Evolutionary conservation across 2,797 vertebrate species (phyloP).

Genomic region (Oophaga sylvatica): DNA sequence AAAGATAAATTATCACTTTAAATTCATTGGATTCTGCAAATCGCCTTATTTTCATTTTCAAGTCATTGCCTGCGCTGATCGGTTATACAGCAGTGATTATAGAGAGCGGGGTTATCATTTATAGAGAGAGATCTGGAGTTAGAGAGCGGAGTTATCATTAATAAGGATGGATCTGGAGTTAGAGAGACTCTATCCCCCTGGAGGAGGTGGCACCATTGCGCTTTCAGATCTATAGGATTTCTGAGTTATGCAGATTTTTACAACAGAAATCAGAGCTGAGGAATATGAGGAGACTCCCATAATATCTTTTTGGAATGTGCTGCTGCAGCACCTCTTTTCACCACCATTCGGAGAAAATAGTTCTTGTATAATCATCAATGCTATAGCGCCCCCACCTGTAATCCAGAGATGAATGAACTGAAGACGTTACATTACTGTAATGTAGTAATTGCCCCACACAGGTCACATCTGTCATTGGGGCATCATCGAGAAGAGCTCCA

Average conservation of each 20-base stretch:
- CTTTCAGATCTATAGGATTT: background rate
- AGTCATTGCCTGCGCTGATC: background rate
- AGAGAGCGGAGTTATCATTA: background rate
- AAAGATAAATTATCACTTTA: slow-evolving; percentile 25
- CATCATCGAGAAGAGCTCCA: background rate
- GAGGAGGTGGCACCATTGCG: background rate
- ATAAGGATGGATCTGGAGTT: background rate
- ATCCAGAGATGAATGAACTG: background rate
- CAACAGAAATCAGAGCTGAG: too few species aligned
- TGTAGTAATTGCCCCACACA: background rate
- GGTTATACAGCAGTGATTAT: background rate
- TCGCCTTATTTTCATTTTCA: background rate
- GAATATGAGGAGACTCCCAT: background rate
- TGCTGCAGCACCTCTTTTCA: background rate
- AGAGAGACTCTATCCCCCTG: background rate
- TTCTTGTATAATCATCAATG: background rate
- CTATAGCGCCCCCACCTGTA: background rate
- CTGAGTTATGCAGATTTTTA: background rate
- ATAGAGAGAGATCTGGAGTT: slow-evolving; percentile 3
- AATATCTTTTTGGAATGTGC: background rate
- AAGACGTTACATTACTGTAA: too few species aligned
- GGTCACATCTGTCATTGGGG: background rate
- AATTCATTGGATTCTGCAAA: slow-evolving; percentile 29
- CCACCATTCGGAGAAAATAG: background rate
- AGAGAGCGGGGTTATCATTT: background rate